Percentiles rank a stretch among this genome's conserved stretches.
Conservation (phyloP, 2,113 vertebrate species). For the Porphyrio hochstetteri region DNA sequence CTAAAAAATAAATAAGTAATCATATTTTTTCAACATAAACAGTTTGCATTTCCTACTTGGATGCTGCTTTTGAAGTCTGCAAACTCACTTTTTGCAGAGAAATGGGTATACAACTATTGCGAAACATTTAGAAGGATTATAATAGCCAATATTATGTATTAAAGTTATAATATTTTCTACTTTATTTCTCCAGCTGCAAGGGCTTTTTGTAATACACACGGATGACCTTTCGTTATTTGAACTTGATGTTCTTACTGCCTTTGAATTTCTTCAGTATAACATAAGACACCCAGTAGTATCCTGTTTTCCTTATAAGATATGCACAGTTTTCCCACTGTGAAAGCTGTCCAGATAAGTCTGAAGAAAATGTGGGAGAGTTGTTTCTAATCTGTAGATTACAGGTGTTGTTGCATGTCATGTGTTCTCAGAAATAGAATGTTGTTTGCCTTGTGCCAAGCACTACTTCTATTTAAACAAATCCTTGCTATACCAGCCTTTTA, state of each 20-base stretch:
- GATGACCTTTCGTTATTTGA: neutral
- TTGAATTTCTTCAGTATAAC: neutral
- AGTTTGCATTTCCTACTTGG: neutral
- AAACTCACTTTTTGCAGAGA: neutral
- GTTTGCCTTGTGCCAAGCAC: neutral
- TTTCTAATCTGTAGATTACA: neutral
- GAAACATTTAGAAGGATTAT: neutral
- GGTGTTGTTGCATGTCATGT: neutral
- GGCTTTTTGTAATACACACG: neutral
- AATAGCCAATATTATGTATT: neutral
- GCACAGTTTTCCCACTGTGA: neutral
- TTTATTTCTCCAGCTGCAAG: neutral
- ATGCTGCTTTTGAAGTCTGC: neutral
- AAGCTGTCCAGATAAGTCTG: neutral
- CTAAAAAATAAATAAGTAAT: neutral
- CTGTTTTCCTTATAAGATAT: neutral
- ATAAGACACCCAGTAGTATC: neutral
- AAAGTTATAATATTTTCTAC: neutral
- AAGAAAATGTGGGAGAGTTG: neutral
- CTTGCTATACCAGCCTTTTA: no score
- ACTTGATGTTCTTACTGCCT: neutral
- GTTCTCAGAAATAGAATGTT: neutral
- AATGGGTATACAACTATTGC: neutral
- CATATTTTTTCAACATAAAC: neutral
- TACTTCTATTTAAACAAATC: neutral